Evolutionary conservation across 2,113 vertebrate genomes (phyloP).

Genomic region (Psilopsiagon aymara): DNA sequence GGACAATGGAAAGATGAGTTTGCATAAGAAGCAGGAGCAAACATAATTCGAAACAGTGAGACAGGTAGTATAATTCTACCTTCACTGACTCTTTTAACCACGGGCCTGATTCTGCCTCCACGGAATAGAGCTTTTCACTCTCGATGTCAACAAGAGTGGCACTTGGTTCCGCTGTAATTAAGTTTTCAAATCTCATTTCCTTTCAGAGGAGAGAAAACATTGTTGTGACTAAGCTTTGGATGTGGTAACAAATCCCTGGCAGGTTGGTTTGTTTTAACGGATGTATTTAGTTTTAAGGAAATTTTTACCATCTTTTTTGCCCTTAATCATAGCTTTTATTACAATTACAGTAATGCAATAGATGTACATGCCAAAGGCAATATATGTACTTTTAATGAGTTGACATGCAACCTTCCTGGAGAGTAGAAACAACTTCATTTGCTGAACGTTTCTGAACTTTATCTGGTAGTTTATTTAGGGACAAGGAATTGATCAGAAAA

Average conservation of each 20-base stretch:
- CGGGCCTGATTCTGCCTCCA: background rate
- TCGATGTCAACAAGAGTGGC: background rate
- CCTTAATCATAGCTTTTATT: slow-evolving; percentile 69
- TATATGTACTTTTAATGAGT: slow-evolving; percentile 69
- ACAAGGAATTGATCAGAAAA: background rate
- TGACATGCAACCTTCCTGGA: slow-evolving; percentile 55
- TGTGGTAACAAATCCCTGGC: slow-evolving; percentile 72
- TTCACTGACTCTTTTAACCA: background rate
- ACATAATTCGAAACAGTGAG: background rate
- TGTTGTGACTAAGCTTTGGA: slow-evolving; percentile 74
- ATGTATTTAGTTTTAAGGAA: slow-evolving; percentile 68
- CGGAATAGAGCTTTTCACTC: slow-evolving; percentile 21
- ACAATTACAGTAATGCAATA: slow-evolving; percentile 64
- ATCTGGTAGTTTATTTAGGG: slow-evolving; percentile 39
- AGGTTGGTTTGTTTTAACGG: slow-evolving; percentile 68
- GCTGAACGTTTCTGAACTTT: background rate
- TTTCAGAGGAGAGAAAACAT: slow-evolving; percentile 70
- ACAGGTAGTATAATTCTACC: background rate
- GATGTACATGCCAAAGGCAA: slow-evolving; percentile 66
- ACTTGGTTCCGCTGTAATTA: slow-evolving; percentile 46
- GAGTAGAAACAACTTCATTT: slow-evolving; percentile 48
- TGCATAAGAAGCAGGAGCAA: slow-evolving; percentile 47
- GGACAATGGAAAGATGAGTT: slow-evolving; percentile 22
- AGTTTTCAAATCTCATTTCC: slow-evolving; percentile 72
- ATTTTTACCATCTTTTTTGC: slow-evolving; percentile 69